These are phyloP conservation scores for Chymomyza fuscimana DNA, from an alignment of 2,888 invertebrate genomes.

Conservation along the genomic window DNA sequence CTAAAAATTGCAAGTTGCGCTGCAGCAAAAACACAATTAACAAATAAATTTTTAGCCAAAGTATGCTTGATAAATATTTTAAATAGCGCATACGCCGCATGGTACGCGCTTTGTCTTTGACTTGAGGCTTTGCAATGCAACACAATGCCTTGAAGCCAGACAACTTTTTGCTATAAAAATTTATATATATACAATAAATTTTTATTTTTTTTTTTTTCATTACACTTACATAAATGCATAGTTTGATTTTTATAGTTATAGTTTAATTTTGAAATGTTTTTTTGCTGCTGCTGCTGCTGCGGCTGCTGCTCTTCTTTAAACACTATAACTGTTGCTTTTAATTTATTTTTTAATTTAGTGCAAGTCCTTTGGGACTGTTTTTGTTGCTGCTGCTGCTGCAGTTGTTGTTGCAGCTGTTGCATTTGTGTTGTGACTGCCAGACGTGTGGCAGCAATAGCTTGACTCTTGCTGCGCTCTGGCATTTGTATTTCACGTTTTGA, in stretches of 20 bases:
- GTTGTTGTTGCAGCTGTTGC: neutral
- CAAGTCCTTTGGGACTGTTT: neutral
- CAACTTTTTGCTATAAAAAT: too few species aligned
- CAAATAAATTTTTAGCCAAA: neutral
- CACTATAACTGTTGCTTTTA: neutral
- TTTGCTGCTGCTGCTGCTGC: neutral
- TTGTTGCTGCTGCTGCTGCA: conserved; percentile 7
- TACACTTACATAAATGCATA: neutral
- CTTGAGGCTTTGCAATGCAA: too few species aligned
- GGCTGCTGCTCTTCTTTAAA: neutral
- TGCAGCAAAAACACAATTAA: too few species aligned
- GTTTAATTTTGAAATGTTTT: neutral
- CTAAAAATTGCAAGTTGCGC: neutral
- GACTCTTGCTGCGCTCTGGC: neutral
- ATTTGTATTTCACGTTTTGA: neutral
- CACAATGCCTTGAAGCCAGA: too few species aligned
- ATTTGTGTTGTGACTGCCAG: neutral
- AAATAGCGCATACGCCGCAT: neutral
- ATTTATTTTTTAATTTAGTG: neutral
- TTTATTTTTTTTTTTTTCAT: neutral
- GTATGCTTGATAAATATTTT: neutral
- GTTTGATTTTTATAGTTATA: neutral
- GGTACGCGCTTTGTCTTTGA: neutral
- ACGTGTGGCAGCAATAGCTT: neutral
- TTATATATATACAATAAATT: neutral